Evolutionary conservation across 2,113 vertebrate species (phyloP), one percentile per base, ranked within the genome.

Genomic region (Cebidichthys violaceus): DNA sequence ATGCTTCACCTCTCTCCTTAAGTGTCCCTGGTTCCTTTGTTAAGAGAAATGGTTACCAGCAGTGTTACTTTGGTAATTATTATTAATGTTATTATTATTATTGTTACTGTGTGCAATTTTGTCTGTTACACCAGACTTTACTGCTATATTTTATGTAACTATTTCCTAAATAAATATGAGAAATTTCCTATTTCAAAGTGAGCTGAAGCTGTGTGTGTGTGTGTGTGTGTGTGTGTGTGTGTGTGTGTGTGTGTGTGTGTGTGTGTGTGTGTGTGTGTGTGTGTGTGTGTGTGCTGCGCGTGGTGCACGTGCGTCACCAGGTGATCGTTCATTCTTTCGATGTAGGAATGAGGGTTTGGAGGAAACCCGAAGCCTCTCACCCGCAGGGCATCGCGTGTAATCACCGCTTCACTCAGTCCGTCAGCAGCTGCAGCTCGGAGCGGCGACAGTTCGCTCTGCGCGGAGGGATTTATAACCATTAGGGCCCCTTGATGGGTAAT

Each of bases 11-110:
- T 87, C 79, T 92, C 87, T 96, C 95, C 93, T 93, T 77, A 88
- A 86, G 88, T 93, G 89, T 94, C 93, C 88, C 88, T 91, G 93
- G 89, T 94, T 93, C 88, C 87, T 91, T 93, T 93, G 91, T 93
- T 87, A 90, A 92, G 93, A 94, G 89, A 90, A 86, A 90, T 86
- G 85, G 92, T 94, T 95, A 95, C 81, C 90, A 94, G 90, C 96
- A 95, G 96, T 97, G 96, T 97, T 97, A 95, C 85, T 94, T 92
- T 94, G 91, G 93, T 94, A 92, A 94, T 92, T 94, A 87, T 93
- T 90, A 87, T 87, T 83, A 83, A 76, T 89, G 75, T 82, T 86
- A 82, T 84, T 79, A 29, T 89, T 94, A 84, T 79, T 86, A 68
- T 82, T 85, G 83, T 87, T 89, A 81, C 80, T 75, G 77, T 94